A percentile compares a stretch with the other conserved stretches of the same genome.
Conservation (phyloP, 2,888 invertebrate species). For the Stenchaetothrips biformis region DNA sequence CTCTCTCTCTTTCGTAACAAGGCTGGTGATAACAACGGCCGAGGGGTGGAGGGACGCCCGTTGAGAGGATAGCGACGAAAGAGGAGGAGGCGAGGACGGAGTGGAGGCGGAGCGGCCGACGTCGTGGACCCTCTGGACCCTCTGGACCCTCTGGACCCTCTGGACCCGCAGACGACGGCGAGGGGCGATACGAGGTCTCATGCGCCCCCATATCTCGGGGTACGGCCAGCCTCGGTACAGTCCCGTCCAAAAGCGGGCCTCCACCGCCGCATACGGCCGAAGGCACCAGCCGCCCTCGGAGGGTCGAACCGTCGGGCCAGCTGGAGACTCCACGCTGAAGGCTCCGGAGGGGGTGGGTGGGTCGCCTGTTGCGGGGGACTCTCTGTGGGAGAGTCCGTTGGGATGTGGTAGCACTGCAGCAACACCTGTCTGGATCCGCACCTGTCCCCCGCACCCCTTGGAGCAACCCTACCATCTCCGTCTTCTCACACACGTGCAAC, state of each 20-base stretch:
- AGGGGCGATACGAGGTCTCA: too few relatives aligned
- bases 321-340: too few relatives aligned
- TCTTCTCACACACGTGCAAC: not conserved
- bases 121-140: too few relatives aligned
- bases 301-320: not conserved
- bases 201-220: too few relatives aligned
- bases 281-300: too few relatives aligned
- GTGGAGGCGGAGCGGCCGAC: not conserved
- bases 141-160: too few relatives aligned
- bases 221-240: too few relatives aligned
- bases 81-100: not conserved
- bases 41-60: not conserved
- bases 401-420: not conserved
- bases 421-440: not conserved
- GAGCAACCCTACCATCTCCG: not conserved
- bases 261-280: too few relatives aligned
- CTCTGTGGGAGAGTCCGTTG: constrained; percentile 19
- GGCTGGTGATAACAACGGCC: not conserved
- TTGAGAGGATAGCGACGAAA: not conserved
- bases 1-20: constrained; percentile 22
- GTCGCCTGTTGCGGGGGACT: not conserved
- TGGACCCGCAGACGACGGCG: too few relatives aligned
- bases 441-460: not conserved
- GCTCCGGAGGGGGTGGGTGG: not conserved
- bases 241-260: too few relatives aligned